Evolutionary conservation across 1,140 invertebrate genomes (phyloP).

Genomic region (Orius laevigatus): DNA sequence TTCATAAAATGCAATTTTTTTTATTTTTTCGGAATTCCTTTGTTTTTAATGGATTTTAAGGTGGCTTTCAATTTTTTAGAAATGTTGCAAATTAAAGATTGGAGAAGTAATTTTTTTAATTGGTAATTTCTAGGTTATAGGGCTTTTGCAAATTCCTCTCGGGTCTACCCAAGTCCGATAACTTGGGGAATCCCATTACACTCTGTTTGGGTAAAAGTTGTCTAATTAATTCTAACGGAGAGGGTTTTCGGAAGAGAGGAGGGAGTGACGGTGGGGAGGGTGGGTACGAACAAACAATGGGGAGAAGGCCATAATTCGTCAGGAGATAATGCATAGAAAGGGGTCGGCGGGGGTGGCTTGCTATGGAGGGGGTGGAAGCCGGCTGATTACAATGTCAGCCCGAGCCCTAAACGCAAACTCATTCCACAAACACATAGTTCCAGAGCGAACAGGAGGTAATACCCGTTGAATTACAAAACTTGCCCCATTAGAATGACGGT

Average conservation of each 20-base stretch:
- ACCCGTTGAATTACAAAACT: constrained; percentile 10
- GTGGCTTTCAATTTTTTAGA: no score
- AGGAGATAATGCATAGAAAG: constrained; percentile 13
- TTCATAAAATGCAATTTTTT: no score
- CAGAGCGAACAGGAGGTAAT: constrained; percentile 2
- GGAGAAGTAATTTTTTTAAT: no score
- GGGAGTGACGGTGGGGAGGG: neutral
- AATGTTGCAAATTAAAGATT: no score
- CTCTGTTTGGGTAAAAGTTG: constrained; percentile 14
- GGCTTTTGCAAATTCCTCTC: no score
- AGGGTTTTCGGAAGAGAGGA: constrained; percentile 5
- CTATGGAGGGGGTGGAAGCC: neutral
- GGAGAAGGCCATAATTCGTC: constrained; percentile 10
- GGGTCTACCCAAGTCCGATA: neutral
- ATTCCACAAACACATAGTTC: constrained; percentile 11
- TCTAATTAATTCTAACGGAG: constrained; percentile 14
- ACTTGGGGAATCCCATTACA: constrained; percentile 8
- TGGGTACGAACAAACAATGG: constrained; percentile 11
- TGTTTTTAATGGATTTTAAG: no score
- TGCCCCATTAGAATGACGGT: constrained; percentile 2
- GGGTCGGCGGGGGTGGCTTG: neutral
- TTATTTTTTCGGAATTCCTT: no score
- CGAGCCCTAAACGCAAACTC: constrained; percentile 8
- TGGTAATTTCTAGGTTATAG: no score
- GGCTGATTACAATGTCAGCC: constrained; percentile 11